These are phyloP conservation scores for Megalopta genalis DNA, from an alignment of 1,140 invertebrate species.

Conservation along the genomic window DNA sequence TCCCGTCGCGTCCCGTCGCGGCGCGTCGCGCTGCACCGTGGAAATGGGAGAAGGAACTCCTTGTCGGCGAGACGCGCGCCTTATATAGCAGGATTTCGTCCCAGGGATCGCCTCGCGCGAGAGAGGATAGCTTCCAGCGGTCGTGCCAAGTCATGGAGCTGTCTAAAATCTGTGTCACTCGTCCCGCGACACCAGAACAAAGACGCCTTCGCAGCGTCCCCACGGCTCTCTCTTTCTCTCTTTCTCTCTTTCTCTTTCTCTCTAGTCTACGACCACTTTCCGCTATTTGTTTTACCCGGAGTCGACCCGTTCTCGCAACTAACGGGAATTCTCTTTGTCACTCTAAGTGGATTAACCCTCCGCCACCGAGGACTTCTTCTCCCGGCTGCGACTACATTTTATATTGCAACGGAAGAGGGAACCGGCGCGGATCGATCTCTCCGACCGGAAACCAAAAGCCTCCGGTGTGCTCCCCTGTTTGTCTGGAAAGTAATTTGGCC, in stretches of 20 bases:
- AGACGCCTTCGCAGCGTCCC: not conserved
- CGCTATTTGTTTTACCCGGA: not conserved
- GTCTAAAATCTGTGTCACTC: slow-evolving; percentile 12
- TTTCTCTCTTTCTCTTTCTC: too few species aligned
- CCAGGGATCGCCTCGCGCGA: not conserved
- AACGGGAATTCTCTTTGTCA: not conserved
- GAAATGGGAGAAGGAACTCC: slow-evolving; percentile 2
- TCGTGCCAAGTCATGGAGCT: not conserved
- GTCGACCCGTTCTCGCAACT: not conserved
- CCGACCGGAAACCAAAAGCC: too few species aligned
- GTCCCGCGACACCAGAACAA: not conserved
- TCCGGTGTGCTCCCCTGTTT: too few species aligned
- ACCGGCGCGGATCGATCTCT: too few species aligned
- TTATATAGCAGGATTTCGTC: slow-evolving; percentile 36
- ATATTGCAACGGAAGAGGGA: too few species aligned
- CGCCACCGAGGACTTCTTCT: not conserved
- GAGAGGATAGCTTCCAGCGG: not conserved
- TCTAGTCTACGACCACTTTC: not conserved
- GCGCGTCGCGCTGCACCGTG: too few species aligned
- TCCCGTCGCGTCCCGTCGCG: too few species aligned
- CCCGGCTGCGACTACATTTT: too few species aligned
- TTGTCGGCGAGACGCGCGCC: not conserved
- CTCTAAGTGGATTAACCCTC: not conserved
- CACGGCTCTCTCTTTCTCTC: not conserved
- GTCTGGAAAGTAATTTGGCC: too few species aligned